A percentile compares a stretch with the other conserved stretches of the same genome.
Evolutionary conservation across 2,797 vertebrate genomes (phyloP).

Genomic region (Scyliorhinus canicula): DNA sequence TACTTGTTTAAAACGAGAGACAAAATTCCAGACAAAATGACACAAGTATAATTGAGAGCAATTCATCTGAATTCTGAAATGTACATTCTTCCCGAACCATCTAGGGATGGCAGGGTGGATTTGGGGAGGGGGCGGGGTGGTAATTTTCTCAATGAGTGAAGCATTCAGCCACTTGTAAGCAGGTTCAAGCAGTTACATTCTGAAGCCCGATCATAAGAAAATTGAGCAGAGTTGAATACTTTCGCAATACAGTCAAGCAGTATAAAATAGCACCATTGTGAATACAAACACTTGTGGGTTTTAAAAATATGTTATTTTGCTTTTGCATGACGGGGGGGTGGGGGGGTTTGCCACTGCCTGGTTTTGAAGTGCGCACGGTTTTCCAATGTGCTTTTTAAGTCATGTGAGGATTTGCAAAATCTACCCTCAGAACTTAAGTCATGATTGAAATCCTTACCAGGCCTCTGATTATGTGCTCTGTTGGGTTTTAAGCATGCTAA

Average conservation of each 20-base stretch:
- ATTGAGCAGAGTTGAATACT: not conserved
- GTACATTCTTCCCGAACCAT: not conserved
- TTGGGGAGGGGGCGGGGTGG: not conserved
- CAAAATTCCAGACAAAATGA: not conserved
- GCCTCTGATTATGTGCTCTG: not conserved
- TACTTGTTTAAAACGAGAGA: not conserved
- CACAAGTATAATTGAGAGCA: not conserved
- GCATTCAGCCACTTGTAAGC: not conserved
- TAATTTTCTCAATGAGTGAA: not conserved
- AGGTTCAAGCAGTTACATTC: not conserved
- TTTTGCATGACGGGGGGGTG: not conserved
- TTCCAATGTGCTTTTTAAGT: not conserved
- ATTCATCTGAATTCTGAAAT: constrained; percentile 12
- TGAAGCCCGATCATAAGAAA: not conserved
- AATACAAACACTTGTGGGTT: constrained; percentile 3
- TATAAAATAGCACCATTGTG: constrained; percentile 16
- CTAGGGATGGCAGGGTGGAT: not conserved
- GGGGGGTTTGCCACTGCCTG: not conserved
- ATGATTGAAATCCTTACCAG: not conserved
- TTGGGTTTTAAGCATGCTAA: not conserved
- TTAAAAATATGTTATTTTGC: not conserved
- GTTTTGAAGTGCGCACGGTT: not conserved
- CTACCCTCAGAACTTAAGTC: not conserved
- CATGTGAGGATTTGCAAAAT: not conserved
- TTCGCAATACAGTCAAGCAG: not conserved